These are phyloP conservation scores for Melanostoma scalare DNA, from an alignment of 2,888 invertebrate species.

Conservation along the genomic window DNA sequence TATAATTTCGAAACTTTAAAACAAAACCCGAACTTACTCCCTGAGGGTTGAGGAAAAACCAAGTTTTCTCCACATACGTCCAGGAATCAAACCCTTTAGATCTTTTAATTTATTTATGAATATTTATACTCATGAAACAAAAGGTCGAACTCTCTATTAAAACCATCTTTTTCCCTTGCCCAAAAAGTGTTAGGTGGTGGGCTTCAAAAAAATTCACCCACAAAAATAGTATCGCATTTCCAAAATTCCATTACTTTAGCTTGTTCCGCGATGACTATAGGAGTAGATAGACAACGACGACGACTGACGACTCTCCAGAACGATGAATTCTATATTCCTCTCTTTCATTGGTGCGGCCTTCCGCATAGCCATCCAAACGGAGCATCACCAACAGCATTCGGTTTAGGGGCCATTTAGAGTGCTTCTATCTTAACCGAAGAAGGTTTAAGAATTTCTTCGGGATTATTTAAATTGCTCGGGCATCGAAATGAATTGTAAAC, in stretches of 20 bases:
- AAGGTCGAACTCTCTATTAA: no score
- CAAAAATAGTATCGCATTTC: constrained; percentile 65
- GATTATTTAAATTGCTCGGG: constrained; percentile 75
- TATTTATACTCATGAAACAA: no score
- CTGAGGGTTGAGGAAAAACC: no score
- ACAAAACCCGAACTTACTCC: no score
- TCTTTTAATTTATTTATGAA: no score
- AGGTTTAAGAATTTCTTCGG: constrained; percentile 72
- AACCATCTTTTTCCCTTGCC: no score
- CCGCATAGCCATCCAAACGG: constrained; percentile 12
- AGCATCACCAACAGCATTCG: constrained; percentile 38
- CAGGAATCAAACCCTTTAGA: no score
- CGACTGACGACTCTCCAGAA: background rate
- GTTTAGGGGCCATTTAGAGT: constrained; percentile 70
- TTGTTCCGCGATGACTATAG: constrained; percentile 42
- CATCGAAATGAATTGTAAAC: constrained; percentile 75
- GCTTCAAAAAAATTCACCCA: constrained; percentile 9
- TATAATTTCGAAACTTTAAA: no score
- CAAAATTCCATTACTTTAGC: constrained; percentile 61
- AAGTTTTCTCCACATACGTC: no score
- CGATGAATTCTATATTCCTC: constrained; percentile 25
- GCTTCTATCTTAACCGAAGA: constrained; percentile 59
- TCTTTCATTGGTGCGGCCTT: constrained; percentile 20
- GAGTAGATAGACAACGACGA: background rate
- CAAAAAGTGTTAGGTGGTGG: background rate